Evolutionary conservation across 2,888 invertebrate species (phyloP).

Genomic region (Taphrorychus bicolor): DNA sequence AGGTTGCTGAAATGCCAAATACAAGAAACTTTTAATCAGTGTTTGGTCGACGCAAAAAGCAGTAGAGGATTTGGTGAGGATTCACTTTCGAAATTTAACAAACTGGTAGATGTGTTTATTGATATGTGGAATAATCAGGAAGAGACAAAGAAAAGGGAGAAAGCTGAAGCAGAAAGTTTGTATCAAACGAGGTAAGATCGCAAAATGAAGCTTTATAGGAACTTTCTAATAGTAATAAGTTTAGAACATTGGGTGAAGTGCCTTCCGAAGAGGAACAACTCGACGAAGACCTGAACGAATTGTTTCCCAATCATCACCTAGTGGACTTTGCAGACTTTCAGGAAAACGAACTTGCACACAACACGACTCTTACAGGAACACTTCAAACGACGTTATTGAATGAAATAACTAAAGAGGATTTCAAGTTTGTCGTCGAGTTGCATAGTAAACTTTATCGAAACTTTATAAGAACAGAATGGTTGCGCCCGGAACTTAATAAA

Average conservation of each 20-base stretch:
- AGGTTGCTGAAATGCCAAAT: slow-evolving; percentile 75
- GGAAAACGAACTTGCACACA: slow-evolving; percentile 40
- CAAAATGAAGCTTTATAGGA: too few relatives aligned
- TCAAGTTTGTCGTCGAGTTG: slow-evolving; percentile 66
- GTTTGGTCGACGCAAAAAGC: slow-evolving; percentile 62
- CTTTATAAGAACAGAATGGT: slow-evolving; percentile 69
- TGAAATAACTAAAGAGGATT: slow-evolving; percentile 60
- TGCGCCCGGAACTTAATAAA: slow-evolving; percentile 59
- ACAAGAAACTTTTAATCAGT: slow-evolving; percentile 71
- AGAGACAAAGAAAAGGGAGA: slow-evolving; percentile 68
- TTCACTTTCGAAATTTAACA: slow-evolving; percentile 59
- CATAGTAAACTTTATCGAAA: slow-evolving; percentile 67
- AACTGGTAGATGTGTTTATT: slow-evolving; percentile 68
- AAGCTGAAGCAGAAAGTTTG: slow-evolving; percentile 78
- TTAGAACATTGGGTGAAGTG: slow-evolving; percentile 69
- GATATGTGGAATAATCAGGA: slow-evolving; percentile 80
- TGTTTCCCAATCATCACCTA: slow-evolving; percentile 76
- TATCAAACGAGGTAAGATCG: slow-evolving; percentile 71
- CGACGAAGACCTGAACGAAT: slow-evolving; percentile 68
- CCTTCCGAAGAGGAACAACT: slow-evolving; percentile 73
- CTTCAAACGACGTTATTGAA: neutral
- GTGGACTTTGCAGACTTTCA: slow-evolving; percentile 74
- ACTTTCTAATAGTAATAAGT: too few relatives aligned
- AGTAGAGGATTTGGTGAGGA: slow-evolving; percentile 44
- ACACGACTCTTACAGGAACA: neutral